Evolutionary conservation across 2,888 invertebrate genomes (phyloP), one percentile per base, ranked within the genome.

Genomic region (Thymelicus acteon): DNA sequence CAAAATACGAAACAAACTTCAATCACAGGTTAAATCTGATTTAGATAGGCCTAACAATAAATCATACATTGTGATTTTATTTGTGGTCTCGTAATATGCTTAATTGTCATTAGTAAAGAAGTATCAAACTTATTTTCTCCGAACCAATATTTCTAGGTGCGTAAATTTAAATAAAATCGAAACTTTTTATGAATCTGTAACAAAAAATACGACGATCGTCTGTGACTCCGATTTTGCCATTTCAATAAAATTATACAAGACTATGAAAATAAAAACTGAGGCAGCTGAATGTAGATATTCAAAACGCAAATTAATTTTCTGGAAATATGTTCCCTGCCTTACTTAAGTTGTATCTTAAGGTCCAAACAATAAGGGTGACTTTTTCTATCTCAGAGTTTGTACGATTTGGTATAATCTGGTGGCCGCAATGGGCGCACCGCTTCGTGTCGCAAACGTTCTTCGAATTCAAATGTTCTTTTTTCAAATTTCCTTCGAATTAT

Each of bases 191-290:
- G 60, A 72, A 58, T 73, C 65, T 52, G 65, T 65, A 60, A 48
- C 67, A 72, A 72, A 75, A 73, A 75, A 71, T 74, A 74, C 64
- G 71, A 71, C 60, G 73, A 72, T 72, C 72, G 71, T 75, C 74
- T 70, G 73, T 48, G 76, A 76, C 77, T 76, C 77, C 75, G 79
- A 82, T 83, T 81, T 74, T 78, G 78, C 76, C 79, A 80, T 84
- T 85, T 78, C 79, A 86, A 87, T 86, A 85, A 86, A 87, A 85
- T 86, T 86, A 86, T 85, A 86, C 85, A 81, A 83, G 80, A 82
- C 80, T 78, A 86, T 87, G 81, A 84, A 85, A 88, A 87, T 85
- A 85, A 85, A 88, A 71, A 85, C 78, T 79, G 77, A 78, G 78
- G 71, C 80, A 78, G 75, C 76, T 74, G 75, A 77, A 77, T 77